Base-by-base conservation (phyloP, 2,797 vertebrate genomes). In the Hydrophis major region DNA sequence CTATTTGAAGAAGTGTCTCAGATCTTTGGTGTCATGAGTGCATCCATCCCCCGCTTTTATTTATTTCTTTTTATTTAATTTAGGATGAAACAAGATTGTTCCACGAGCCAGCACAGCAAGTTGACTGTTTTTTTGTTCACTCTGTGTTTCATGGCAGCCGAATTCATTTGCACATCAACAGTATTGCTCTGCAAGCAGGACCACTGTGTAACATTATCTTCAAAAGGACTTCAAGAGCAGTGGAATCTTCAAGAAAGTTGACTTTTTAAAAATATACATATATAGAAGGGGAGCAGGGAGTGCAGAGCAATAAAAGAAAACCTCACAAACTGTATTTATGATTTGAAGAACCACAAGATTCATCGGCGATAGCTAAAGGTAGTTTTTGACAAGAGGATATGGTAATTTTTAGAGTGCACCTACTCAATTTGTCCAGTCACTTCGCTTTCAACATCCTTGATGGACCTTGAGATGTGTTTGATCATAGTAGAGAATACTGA, bases 151-250 rank as follows among this genome's bases (percentile, higher is more conserved):
- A 27, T 69, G 63, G 50, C 47, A 74, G 90, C 55, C 37, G 50
- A 88, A 50, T 28, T 20, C 56, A 93, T 93, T 93, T 93, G 90
- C 90, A 93, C 93, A 93, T 91, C 90, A 93, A 93, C 90, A 28
- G 87, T 20, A 22, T 66, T 57, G 87, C 61, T 86, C 63, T 56
- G 87, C 69, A 89, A 89, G 69, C 56, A n/a, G 50, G 69, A 28
- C 57, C 63, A 86, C 57, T 59, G 6, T 66, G 69, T 63, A 87
- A 93, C 59, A 86, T 89, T 93, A 91, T 91, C 93, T 93, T 93
- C 90, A 91, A 91, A 93, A 89, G 87, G 91, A 86, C 93, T 93
- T 93, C 93, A 93, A 93, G 87, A 87, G 32, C 57, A 83, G 27
- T 61, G 32, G 57, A 86, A 86, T 18, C 27, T 47, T 74, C 87